phyloP scores from a whole-genome alignment of 2,888 invertebrate genomes.

The Metacarcinus magister region DNA sequence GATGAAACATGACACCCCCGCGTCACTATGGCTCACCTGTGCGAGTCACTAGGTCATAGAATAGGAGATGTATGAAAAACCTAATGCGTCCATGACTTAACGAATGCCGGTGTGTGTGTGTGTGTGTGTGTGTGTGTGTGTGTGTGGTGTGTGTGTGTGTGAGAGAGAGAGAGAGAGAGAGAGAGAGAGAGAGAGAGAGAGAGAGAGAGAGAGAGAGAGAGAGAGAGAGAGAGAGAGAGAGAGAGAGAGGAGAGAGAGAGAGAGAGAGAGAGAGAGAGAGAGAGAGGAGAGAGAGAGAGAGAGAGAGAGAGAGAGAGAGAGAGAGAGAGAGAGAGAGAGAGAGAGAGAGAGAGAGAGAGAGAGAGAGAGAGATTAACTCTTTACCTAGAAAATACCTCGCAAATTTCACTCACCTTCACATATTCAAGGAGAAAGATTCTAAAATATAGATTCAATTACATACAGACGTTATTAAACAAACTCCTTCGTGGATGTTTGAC shows the following conservation, averaged over 20 bases:
- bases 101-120: background rate
- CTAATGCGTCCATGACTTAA: background rate
- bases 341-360: background rate
- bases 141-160: background rate
- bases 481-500: background rate
- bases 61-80: background rate
- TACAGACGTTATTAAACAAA: background rate
- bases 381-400: too few relatives aligned
- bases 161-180: slow-evolving; percentile 19
- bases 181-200: slow-evolving; percentile 9
- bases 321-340: background rate
- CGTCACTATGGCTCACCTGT: background rate
- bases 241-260: slow-evolving; percentile 27
- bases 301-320: too few relatives aligned
- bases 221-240: background rate
- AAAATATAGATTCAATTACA: background rate
- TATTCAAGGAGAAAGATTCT: background rate
- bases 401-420: too few relatives aligned
- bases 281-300: too few relatives aligned
- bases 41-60: background rate
- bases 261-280: background rate
- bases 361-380: background rate
- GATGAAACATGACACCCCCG: background rate
- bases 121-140: too few relatives aligned
- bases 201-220: slow-evolving; percentile 10